Evolutionary conservation across 2,113 vertebrate species (phyloP).

Genomic region (Gopherus flavomarginatus): DNA sequence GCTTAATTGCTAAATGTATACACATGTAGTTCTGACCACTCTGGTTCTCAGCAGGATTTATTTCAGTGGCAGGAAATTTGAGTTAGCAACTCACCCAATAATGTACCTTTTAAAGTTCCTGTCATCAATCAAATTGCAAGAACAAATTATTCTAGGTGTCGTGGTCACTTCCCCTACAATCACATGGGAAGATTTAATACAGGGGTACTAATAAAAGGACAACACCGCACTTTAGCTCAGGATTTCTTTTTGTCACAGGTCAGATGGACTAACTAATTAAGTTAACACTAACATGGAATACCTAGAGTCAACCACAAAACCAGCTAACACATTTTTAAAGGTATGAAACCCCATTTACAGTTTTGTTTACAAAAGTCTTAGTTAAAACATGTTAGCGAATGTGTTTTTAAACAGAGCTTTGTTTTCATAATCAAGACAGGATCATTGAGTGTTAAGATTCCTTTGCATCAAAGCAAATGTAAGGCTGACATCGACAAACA

Average conservation of each 20-base stretch:
- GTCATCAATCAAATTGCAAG: not conserved
- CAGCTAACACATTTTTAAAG: not conserved
- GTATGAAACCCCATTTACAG: not conserved
- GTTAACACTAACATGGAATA: not conserved
- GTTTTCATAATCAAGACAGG: not conserved
- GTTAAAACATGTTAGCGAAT: accelerated
- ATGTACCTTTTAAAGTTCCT: not conserved
- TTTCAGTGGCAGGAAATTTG: not conserved
- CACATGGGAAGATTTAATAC: not conserved
- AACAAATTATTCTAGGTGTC: not conserved
- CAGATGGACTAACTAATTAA: not conserved
- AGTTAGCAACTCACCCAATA: not conserved
- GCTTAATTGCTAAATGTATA: constrained; percentile 8
- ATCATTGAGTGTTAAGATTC: not conserved
- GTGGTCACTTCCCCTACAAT: accelerated
- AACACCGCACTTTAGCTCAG: not conserved
- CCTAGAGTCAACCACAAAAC: not conserved
- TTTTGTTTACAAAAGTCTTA: not conserved
- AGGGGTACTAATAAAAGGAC: not conserved
- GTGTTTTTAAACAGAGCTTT: not conserved
- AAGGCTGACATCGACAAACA: not conserved
- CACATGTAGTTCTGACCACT: not conserved
- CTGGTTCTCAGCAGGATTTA: not conserved
- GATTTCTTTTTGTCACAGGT: not conserved
- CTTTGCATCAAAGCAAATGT: not conserved